Percentiles rank a stretch among this genome's conserved stretches.
Evolutionary conservation across 2,888 invertebrate genomes (phyloP).

Genomic region (Melieria picta): DNA sequence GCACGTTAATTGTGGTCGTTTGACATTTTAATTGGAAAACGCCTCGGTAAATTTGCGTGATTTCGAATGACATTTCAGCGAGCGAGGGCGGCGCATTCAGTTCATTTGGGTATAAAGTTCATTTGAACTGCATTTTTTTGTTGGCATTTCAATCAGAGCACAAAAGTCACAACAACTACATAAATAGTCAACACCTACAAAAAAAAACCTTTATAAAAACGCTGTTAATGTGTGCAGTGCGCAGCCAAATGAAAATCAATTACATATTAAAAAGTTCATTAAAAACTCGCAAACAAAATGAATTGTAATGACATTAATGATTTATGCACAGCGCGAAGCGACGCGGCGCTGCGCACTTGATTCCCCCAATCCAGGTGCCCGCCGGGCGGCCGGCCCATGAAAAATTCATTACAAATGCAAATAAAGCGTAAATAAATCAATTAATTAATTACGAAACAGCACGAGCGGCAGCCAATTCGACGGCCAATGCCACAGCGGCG

Average conservation of each 20-base stretch:
- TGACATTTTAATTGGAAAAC: conserved; percentile 30
- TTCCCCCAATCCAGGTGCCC: neutral
- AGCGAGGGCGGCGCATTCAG: too few relatives aligned
- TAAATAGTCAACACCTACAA: too few relatives aligned
- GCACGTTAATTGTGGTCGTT: neutral
- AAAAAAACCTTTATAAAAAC: too few relatives aligned
- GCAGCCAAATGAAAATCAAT: too few relatives aligned
- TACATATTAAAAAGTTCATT: neutral
- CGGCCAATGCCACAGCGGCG: conserved; percentile 30
- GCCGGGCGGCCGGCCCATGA: conserved; percentile 6
- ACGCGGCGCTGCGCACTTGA: neutral
- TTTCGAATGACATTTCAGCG: too few relatives aligned
- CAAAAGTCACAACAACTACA: too few relatives aligned
- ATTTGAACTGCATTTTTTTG: too few relatives aligned
- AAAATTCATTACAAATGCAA: conserved; percentile 40
- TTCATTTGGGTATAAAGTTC: too few relatives aligned
- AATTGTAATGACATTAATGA: conserved; percentile 34
- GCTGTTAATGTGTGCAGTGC: too few relatives aligned
- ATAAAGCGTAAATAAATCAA: conserved; percentile 46
- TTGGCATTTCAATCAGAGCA: too few relatives aligned
- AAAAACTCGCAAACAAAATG: conserved; percentile 23
- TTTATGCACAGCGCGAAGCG: conserved; percentile 11
- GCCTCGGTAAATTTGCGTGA: too few relatives aligned
- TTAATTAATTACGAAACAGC: conserved; percentile 47
- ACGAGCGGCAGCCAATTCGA: conserved; percentile 30